Evolutionary conservation across 2,888 invertebrate species (phyloP).

Genomic region (Macrosoma leucophasiata): DNA sequence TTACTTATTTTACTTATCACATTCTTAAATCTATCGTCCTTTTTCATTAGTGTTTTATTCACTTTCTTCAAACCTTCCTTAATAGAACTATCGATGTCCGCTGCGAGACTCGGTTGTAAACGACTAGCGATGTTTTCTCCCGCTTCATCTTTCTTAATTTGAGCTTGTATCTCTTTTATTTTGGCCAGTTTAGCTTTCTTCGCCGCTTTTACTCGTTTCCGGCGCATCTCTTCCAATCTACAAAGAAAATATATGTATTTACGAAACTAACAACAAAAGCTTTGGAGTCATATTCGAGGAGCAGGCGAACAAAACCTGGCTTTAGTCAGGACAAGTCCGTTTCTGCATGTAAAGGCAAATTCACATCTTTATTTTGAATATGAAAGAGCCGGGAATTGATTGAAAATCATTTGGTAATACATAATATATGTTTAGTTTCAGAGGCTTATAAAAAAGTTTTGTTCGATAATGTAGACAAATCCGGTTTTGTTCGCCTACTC

Average conservation of each 20-base stretch:
- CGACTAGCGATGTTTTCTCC: slow-evolving; percentile 29
- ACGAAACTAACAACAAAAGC: no score
- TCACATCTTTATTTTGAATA: no score
- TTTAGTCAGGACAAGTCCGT: no score
- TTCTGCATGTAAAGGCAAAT: no score
- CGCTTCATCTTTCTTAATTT: slow-evolving; percentile 37
- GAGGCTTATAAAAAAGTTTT: no score
- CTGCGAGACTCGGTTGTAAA: slow-evolving; percentile 29
- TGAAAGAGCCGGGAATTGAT: no score
- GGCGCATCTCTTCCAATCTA: slow-evolving; percentile 64
- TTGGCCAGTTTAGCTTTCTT: slow-evolving; percentile 61
- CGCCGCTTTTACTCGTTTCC: slow-evolving; percentile 57
- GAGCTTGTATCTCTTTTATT: slow-evolving; percentile 51
- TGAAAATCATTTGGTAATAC: no score
- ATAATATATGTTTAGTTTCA: no score
- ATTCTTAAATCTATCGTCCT: slow-evolving; percentile 62
- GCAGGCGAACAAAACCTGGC: no score
- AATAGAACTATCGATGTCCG: slow-evolving; percentile 50
- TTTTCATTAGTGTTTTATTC: slow-evolving; percentile 63
- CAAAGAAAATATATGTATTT: slow-evolving; percentile 11
- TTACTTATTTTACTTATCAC: slow-evolving; percentile 63
- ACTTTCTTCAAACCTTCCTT: slow-evolving; percentile 55
- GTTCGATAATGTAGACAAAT: no score
- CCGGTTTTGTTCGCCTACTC: no score
- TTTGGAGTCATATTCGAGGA: no score